Percentiles rank a stretch among this genome's conserved stretches.
phyloP scores from a whole-genome alignment of 2,888 invertebrate species.

The Crocallis elinguaria region DNA sequence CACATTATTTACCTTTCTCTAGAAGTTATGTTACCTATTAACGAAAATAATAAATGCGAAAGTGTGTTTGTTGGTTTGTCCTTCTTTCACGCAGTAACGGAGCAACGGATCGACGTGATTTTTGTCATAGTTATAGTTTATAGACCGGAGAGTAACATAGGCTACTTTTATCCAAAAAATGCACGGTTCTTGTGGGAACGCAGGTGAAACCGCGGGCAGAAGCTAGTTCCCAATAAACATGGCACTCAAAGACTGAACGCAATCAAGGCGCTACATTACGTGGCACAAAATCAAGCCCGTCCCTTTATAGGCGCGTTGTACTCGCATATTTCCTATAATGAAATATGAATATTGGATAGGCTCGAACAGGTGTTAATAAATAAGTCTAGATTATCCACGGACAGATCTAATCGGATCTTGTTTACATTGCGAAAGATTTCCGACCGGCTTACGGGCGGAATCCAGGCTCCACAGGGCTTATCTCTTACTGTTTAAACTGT shows the following conservation, averaged over 20 bases:
- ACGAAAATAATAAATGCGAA: too few relatives aligned
- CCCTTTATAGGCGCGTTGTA: slow-evolving; percentile 38
- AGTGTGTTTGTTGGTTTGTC: too few relatives aligned
- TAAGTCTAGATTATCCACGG: slow-evolving; percentile 68
- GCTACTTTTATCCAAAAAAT: too few relatives aligned
- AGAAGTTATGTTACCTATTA: too few relatives aligned
- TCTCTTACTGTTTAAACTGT: slow-evolving; percentile 66
- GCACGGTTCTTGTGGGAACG: too few relatives aligned
- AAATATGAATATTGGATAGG: slow-evolving; percentile 61
- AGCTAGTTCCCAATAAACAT: slow-evolving; percentile 11
- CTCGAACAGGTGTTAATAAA: slow-evolving; percentile 71
- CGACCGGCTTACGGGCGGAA: slow-evolving; percentile 43
- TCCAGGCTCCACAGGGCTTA: slow-evolving; percentile 46
- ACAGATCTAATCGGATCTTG: slow-evolving; percentile 77
- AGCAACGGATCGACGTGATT: too few relatives aligned
- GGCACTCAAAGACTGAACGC: slow-evolving; percentile 7
- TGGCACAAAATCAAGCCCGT: slow-evolving; percentile 24
- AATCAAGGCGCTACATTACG: slow-evolving; percentile 29
- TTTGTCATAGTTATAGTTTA: too few relatives aligned
- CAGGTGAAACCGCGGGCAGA: background rate
- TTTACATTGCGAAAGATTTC: slow-evolving; percentile 73
- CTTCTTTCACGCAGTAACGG: too few relatives aligned
- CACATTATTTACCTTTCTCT: too few relatives aligned
- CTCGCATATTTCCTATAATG: slow-evolving; percentile 41
- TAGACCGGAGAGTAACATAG: too few relatives aligned